phyloP scores from a whole-genome alignment of 2,797 vertebrate species.

The Sebastes minor region DNA sequence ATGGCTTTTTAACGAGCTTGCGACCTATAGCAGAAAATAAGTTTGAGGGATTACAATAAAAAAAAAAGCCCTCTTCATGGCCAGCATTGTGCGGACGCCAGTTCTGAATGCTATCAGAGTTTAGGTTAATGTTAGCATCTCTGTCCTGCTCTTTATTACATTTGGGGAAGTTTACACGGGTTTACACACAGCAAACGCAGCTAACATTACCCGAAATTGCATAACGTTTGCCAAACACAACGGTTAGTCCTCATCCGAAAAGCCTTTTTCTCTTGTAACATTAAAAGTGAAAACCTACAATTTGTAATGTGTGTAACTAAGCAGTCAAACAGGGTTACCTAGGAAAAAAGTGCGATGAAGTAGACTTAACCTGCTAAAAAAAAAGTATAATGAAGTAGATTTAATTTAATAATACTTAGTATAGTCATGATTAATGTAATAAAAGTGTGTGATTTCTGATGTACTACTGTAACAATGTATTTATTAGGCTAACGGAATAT shows the following conservation, averaged over 20 bases:
- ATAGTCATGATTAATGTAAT: too few relatives aligned
- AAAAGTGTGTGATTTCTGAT: too few relatives aligned
- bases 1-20: background rate
- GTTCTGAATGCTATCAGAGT: background rate
- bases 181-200: background rate
- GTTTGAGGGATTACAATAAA: background rate
- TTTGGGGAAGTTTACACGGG: background rate
- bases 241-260: accelerated
- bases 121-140: background rate
- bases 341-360: too few relatives aligned
- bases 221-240: background rate
- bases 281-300: background rate
- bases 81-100: background rate
- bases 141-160: too few relatives aligned
- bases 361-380: too few relatives aligned
- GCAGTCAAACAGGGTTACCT: background rate
- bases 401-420: too few relatives aligned
- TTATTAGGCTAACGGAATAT: too few relatives aligned
- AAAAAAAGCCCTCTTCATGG: background rate
- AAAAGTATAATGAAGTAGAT: too few relatives aligned
- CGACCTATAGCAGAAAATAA: background rate
- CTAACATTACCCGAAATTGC: background rate
- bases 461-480: too few relatives aligned
- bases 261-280: background rate
- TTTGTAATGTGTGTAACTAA: background rate